Conservation (phyloP, 2,888 invertebrate species). For the Thymelicus sylvestris region DNA sequence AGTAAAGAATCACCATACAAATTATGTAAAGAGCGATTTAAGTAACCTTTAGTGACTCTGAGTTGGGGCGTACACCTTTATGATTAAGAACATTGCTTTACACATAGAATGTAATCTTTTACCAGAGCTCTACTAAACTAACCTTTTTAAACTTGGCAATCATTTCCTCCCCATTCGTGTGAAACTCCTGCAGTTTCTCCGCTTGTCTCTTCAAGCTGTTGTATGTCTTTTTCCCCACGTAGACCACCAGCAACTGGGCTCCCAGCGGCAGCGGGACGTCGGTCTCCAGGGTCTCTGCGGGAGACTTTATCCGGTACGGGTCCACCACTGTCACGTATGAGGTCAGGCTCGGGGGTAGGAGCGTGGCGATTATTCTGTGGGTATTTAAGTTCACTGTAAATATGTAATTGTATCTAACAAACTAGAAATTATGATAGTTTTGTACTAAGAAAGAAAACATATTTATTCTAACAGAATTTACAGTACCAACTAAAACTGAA, state of each 20-base stretch:
- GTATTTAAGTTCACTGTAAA: neutral
- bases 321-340: conserved; percentile 93
- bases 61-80: too few relatives aligned
- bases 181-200: conserved; percentile 66
- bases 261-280: conserved; percentile 91
- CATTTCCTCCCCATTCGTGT: conserved; percentile 73
- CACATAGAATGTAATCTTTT: too few relatives aligned
- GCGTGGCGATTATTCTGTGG: conserved; percentile 91
- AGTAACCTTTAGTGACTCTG: too few relatives aligned
- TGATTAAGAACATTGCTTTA: too few relatives aligned
- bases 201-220: conserved; percentile 72
- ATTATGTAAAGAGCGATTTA: too few relatives aligned
- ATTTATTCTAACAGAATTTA: too few relatives aligned
- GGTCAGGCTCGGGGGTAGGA: conserved; percentile 89
- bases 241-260: conserved; percentile 91
- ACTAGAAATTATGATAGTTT: too few relatives aligned
- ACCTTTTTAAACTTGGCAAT: conserved; percentile 76
- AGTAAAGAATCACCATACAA: too few relatives aligned
- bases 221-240: conserved; percentile 87
- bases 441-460: too few relatives aligned
- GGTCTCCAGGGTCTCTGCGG: conserved; percentile 88
- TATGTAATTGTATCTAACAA: too few relatives aligned
- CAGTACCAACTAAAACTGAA: too few relatives aligned
- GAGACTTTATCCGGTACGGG: conserved; percentile 92
- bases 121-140: neutral